phyloP scores from a whole-genome alignment of 2,888 invertebrate species.

The Lydus trimaculatus region DNA sequence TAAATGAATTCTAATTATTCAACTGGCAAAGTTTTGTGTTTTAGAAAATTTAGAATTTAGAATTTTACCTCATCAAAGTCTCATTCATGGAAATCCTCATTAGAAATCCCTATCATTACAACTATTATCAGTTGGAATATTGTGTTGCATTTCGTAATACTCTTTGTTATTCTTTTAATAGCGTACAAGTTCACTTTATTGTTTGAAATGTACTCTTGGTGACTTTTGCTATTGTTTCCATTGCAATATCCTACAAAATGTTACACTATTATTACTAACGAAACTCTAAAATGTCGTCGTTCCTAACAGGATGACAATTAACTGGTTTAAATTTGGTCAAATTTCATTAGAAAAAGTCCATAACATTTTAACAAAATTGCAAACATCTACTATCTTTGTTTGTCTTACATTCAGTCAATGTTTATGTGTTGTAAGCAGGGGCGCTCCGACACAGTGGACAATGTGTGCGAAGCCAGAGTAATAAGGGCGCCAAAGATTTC shows the following conservation, averaged over 20 bases:
- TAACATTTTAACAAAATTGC: neutral
- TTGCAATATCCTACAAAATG: neutral
- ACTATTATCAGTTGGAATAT: too few species aligned
- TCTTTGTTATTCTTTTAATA: neutral
- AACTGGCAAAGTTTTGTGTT: neutral
- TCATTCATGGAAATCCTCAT: neutral
- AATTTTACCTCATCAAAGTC: neutral
- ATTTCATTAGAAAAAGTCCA: neutral
- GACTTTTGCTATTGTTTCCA: neutral
- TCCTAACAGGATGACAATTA: neutral
- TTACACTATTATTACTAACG: neutral
- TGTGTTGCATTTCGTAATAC: too few species aligned
- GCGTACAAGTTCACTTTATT: neutral
- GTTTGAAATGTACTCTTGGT: neutral
- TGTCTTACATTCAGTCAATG: too few species aligned
- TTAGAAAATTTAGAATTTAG: neutral
- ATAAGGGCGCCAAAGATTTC: too few species aligned
- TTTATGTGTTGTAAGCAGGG: too few species aligned
- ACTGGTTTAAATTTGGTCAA: neutral
- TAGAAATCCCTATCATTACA: neutral
- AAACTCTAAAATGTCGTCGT: neutral
- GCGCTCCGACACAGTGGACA: too few species aligned
- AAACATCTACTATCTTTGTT: too few species aligned
- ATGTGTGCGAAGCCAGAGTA: too few species aligned
- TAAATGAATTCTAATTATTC: slow-evolving; percentile 1